phyloP scores from a whole-genome alignment of 2,113 vertebrate genomes.

The Peromyscus polionotus region DNA sequence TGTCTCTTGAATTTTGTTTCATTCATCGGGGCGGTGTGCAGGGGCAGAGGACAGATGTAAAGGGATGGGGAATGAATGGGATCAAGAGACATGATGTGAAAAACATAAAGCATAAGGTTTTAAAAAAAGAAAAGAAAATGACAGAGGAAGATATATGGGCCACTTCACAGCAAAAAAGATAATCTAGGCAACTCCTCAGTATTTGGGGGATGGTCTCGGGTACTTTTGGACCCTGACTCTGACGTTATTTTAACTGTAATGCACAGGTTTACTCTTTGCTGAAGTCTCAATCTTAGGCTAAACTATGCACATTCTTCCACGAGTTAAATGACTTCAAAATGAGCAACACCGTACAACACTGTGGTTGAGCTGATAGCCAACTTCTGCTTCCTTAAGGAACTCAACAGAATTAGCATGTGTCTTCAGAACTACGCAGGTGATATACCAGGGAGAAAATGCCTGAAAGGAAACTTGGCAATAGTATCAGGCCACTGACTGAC shows the following conservation, averaged over 20 bases:
- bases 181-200: not conserved
- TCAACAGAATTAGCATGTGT: not conserved
- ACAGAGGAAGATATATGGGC: not conserved
- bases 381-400: not conserved
- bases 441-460: not conserved
- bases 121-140: not conserved
- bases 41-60: too few species aligned
- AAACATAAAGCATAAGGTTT: not conserved
- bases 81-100: too few species aligned
- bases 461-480: not conserved
- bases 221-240: constrained; percentile 25
- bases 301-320: not conserved
- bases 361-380: not conserved
- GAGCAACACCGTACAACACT: not conserved
- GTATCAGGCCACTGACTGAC: not conserved
- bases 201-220: not conserved
- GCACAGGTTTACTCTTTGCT: constrained; percentile 22
- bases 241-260: not conserved
- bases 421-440: not conserved
- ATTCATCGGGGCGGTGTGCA: too few species aligned
- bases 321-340: constrained; percentile 8
- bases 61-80: too few species aligned
- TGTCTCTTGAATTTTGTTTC: too few species aligned
- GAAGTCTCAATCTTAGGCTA: not conserved
- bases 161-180: not conserved